Evolutionary conservation across 2,888 invertebrate genomes (phyloP).

Genomic region (Byasa hedistus): DNA sequence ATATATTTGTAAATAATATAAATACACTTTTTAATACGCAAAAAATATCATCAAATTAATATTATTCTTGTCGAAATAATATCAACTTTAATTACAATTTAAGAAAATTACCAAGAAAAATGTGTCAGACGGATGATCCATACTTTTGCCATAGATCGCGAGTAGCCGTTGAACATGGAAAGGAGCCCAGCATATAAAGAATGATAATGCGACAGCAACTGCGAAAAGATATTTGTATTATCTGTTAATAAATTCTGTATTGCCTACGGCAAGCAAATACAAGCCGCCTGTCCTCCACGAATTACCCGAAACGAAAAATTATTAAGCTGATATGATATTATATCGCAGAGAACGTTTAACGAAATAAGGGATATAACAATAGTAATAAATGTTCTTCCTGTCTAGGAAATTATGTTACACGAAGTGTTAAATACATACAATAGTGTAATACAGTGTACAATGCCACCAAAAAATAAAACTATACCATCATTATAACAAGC

Average conservation of each 20-base stretch:
- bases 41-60: too few relatives aligned
- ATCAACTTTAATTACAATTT: neutral
- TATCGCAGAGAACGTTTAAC: too few relatives aligned
- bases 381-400: too few relatives aligned
- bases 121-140: slow-evolving; percentile 69
- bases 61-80: too few relatives aligned
- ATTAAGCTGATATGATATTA: neutral
- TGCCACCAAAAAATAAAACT: too few relatives aligned
- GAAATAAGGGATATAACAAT: too few relatives aligned
- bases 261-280: neutral
- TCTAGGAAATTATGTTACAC: too few relatives aligned
- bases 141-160: slow-evolving; percentile 84
- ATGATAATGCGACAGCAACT: slow-evolving; percentile 92
- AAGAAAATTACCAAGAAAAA: slow-evolving; percentile 63
- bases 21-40: too few relatives aligned
- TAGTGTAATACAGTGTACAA: too few relatives aligned
- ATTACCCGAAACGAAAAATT: neutral
- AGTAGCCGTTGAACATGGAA: slow-evolving; percentile 94
- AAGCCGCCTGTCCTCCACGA: neutral
- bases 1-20: too few relatives aligned
- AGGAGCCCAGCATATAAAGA: slow-evolving; percentile 93
- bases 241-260: neutral
- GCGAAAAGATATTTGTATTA: slow-evolving; percentile 41
- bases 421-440: too few relatives aligned
- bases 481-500: too few relatives aligned